These are phyloP conservation scores for Phalacrocorax aristotelis DNA, from an alignment of 2,113 vertebrate genomes.

Conservation along the genomic window DNA sequence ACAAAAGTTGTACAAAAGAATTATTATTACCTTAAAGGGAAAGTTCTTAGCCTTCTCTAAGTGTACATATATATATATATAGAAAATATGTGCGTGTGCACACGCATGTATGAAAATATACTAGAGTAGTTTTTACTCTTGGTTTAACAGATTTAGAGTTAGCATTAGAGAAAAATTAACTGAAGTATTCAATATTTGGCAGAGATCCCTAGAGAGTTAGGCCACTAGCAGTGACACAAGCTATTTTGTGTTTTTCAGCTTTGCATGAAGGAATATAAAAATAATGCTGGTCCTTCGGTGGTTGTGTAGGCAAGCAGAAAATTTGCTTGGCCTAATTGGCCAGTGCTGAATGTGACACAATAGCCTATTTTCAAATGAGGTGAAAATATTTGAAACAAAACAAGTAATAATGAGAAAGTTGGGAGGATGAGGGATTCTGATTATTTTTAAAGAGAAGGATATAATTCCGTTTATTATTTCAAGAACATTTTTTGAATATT, in stretches of 20 bases:
- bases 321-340: constrained; percentile 42
- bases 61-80: background rate
- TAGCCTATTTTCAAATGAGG: constrained; percentile 28
- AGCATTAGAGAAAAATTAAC: background rate
- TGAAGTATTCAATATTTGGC: constrained; percentile 13
- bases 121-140: background rate
- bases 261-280: constrained; percentile 34
- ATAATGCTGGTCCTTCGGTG: background rate
- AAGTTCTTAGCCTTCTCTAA: background rate
- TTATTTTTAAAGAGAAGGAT: background rate
- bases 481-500: background rate
- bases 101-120: background rate
- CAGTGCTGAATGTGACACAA: constrained; percentile 1
- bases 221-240: constrained; percentile 14
- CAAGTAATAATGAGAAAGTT: background rate
- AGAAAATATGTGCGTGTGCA: background rate
- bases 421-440: background rate
- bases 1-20: background rate
- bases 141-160: background rate
- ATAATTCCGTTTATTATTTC: background rate
- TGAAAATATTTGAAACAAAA: constrained; percentile 36
- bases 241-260: constrained; percentile 23
- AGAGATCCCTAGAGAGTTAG: background rate
- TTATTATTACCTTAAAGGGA: background rate
- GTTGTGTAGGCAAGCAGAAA: constrained; percentile 22